Percentiles rank a stretch among this genome's conserved stretches.
Conservation (phyloP, 2,888 invertebrate genomes). For the Argynnis bischoffii region DNA sequence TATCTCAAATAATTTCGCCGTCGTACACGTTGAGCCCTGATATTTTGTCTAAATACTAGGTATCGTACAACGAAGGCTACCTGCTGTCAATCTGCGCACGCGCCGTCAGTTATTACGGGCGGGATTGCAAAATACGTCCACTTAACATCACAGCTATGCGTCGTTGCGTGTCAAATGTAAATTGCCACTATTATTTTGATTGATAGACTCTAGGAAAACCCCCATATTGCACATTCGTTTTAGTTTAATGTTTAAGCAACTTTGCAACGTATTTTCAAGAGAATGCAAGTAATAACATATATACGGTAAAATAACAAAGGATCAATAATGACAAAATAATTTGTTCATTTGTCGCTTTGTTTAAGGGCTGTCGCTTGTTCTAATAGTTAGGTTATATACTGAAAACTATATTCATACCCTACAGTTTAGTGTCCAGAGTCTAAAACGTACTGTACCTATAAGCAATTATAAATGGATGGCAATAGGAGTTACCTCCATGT, state of each 20-base stretch:
- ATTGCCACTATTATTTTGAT: slow-evolving; percentile 49
- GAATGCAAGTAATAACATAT: background rate
- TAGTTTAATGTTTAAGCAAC: slow-evolving; percentile 7
- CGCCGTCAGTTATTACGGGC: slow-evolving; percentile 43
- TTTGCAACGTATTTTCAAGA: background rate
- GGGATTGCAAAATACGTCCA: slow-evolving; percentile 46
- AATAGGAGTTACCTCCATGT: too few species aligned
- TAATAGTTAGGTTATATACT: background rate
- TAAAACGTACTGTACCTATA: too few species aligned
- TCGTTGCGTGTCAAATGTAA: slow-evolving; percentile 47
- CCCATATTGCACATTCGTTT: slow-evolving; percentile 41
- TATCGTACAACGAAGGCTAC: slow-evolving; percentile 48
- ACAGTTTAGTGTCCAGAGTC: too few species aligned
- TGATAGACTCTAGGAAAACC: slow-evolving; percentile 45
- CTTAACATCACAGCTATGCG: slow-evolving; percentile 44
- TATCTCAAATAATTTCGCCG: slow-evolving; percentile 27
- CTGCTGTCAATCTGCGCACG: slow-evolving; percentile 50
- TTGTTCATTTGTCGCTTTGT: slow-evolving; percentile 3
- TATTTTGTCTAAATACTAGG: slow-evolving; percentile 51
- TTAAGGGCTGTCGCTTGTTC: slow-evolving; percentile 3
- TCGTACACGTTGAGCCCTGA: slow-evolving; percentile 38
- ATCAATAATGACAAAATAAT: slow-evolving; percentile 13
- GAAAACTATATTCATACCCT: too few species aligned
- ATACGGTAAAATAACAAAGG: slow-evolving; percentile 2
- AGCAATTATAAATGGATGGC: too few species aligned